A percentile compares a stretch with the other conserved stretches of the same genome.
Evolutionary conservation across 2,797 vertebrate species (phyloP).

Genomic region (Malacoraja senta): DNA sequence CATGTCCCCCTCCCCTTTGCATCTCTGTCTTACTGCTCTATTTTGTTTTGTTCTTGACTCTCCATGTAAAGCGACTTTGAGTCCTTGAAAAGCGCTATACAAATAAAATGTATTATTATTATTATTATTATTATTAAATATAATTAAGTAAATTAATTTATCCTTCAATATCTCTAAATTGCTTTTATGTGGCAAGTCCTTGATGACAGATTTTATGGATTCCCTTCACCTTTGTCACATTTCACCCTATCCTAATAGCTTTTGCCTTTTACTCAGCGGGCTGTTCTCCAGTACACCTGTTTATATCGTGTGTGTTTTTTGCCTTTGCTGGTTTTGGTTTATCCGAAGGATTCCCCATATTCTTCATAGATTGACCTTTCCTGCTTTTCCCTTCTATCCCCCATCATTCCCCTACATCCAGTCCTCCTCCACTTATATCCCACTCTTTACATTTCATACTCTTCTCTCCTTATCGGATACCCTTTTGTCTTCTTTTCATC

Average conservation of each 20-base stretch:
- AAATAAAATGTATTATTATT: no score
- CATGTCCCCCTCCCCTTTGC: no score
- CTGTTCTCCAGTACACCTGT: not conserved
- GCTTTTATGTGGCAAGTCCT: not conserved
- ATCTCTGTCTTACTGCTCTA: no score
- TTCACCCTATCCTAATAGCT: not conserved
- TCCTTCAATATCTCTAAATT: not conserved
- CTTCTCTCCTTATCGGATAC: no score
- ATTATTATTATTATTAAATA: no score
- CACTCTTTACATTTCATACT: no score
- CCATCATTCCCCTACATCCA: no score
- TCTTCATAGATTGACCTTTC: not conserved
- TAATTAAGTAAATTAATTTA: not conserved
- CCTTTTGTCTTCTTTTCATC: no score
- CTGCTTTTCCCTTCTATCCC: not conserved
- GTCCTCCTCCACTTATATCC: no score
- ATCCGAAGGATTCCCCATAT: not conserved
- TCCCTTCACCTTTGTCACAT: not conserved
- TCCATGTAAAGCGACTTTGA: no score
- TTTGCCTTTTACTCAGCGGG: not conserved
- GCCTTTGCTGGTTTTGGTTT: not conserved
- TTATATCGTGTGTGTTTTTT: not conserved
- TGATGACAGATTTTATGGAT: not conserved
- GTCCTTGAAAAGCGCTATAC: no score
- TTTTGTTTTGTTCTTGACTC: no score